Evolutionary conservation across 1,140 invertebrate genomes (phyloP).

Genomic region (Drosophila truncata): DNA sequence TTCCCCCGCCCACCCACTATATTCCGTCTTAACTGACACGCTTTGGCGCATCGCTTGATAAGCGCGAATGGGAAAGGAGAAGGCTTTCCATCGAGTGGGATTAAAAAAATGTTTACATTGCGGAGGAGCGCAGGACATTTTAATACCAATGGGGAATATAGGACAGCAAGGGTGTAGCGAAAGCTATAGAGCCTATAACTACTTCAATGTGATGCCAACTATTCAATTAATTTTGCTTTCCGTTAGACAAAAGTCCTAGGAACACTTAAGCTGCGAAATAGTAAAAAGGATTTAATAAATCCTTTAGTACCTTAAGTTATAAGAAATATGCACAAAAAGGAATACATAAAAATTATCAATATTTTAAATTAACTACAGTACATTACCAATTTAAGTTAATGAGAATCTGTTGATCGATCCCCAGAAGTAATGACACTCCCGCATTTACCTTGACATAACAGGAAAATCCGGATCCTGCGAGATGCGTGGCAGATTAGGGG

Average conservation of each 20-base stretch:
- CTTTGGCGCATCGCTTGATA: slow-evolving; percentile 77
- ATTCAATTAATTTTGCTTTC: not conserved
- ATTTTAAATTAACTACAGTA: not conserved
- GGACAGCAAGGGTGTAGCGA: slow-evolving; percentile 3
- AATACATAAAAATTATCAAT: not conserved
- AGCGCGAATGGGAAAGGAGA: slow-evolving; percentile 58
- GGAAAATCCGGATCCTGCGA: slow-evolving; percentile 26
- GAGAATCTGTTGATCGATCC: not conserved
- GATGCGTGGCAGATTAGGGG: slow-evolving; percentile 47
- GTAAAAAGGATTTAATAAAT: not conserved
- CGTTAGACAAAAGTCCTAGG: too few relatives aligned
- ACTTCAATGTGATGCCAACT: not conserved
- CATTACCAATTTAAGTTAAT: not conserved
- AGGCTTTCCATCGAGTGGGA: slow-evolving; percentile 72
- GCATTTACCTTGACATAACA: slow-evolving; percentile 17
- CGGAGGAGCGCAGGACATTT: slow-evolving; percentile 36
- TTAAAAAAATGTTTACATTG: slow-evolving; percentile 56
- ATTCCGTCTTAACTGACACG: slow-evolving; percentile 65
- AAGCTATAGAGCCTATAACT: not conserved
- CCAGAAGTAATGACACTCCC: not conserved
- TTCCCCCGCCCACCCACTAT: slow-evolving; percentile 3
- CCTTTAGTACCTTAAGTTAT: not conserved
- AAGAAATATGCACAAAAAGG: not conserved
- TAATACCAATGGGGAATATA: slow-evolving; percentile 30
- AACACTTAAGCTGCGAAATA: not conserved